These are phyloP conservation scores for Cnemophilus loriae DNA, from an alignment of 2,113 vertebrate genomes.

Conservation along the genomic window DNA sequence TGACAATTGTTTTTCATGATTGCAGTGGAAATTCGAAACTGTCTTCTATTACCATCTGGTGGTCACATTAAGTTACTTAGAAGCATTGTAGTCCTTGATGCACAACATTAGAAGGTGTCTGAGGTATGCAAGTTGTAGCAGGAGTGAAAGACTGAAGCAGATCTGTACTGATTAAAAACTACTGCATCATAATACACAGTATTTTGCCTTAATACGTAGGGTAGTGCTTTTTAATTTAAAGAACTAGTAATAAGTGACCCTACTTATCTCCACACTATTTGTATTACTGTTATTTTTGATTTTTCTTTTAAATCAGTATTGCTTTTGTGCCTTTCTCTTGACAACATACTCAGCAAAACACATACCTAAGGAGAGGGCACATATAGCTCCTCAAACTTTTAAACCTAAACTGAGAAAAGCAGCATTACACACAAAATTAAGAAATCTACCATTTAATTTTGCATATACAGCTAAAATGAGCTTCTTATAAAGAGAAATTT, in stretches of 20 bases:
- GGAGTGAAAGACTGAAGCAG: background rate
- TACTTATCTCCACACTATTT: background rate
- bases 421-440: background rate
- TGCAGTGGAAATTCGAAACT: background rate
- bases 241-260: background rate
- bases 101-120: background rate
- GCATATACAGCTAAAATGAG: background rate
- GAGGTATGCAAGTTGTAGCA: background rate
- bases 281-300: background rate
- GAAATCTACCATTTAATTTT: background rate
- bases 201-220: background rate
- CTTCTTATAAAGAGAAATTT: background rate
- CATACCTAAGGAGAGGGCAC: background rate
- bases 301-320: background rate
- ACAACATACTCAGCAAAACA: background rate
- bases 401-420: background rate
- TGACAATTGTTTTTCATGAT: background rate
- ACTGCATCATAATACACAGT: background rate
- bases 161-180: background rate
- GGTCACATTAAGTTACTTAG: background rate
- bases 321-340: background rate
- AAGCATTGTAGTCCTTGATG: background rate
- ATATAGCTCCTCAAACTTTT: background rate
- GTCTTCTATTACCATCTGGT: slow-evolving; percentile 43
- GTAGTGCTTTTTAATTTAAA: background rate